Evolutionary conservation across 2,888 invertebrate genomes (phyloP), one percentile per base, ranked within the genome.

Genomic region (Gandaritis pyraliata): DNA sequence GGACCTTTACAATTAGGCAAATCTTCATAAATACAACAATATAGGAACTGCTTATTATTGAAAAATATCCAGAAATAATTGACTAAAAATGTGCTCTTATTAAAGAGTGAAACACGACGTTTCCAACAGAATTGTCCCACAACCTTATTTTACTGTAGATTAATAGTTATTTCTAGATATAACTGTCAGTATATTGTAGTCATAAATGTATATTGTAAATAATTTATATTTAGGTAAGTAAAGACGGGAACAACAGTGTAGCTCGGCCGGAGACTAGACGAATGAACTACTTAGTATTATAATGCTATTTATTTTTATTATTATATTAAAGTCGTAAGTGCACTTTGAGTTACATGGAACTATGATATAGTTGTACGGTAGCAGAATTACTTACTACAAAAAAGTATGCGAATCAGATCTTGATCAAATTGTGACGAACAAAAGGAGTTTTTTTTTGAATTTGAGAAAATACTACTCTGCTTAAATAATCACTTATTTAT

Each of bases 171-270:
- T 80, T 86, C 84, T 90, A 90, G 80, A 85, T 85, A 85, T 85
- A 87, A 87, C 84, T 83, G 83, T 85, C 78, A 79, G 81, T 86
- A 85, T 88, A 89, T 85, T 86, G 88, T 88, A 83, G 88, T 85
- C 82, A 80, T 87, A 84, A 80, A 82, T 85, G 86, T 90, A 90
- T 84, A 89, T 86, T 90, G 90, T 90, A 90, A 89, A 91, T 90
- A 91, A 80, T 87, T 88, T 84, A 84, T 75, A 83, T 88, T 85
- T 85, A 86, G 84, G 85, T 87, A 87, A 87, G 89, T 86, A 83
- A 83, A 82, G 83, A 81, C 78, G 82, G 83, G 82, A 76, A 85
- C 82, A 90, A 88, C 90, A 82, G 41, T 59, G 72, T 78, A 79
- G 83, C 88, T 88, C 89, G 88, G 83, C 78, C 81, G 78, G 80